phyloP scores from a whole-genome alignment of 2,797 vertebrate genomes.

The Diceros bicornis region DNA sequence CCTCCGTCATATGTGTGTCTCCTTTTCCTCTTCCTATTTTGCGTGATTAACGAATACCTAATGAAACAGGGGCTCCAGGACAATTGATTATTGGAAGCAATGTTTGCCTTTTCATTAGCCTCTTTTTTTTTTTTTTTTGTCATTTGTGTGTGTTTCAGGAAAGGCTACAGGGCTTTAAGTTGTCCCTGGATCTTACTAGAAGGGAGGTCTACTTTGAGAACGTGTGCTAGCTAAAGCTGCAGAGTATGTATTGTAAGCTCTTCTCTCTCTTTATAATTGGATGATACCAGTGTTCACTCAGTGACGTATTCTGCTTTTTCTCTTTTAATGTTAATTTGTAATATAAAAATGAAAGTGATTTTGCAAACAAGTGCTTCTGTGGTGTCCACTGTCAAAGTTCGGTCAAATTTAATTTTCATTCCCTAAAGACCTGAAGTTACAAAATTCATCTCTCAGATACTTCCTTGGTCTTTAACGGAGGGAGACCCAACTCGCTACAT shows the following conservation, averaged over 20 bases:
- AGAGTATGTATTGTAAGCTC: neutral
- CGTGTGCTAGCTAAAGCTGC: neutral
- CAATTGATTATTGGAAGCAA: neutral
- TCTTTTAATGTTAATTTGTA: neutral
- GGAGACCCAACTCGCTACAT: too few species aligned
- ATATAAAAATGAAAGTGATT: constrained; percentile 25
- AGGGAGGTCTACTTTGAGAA: neutral
- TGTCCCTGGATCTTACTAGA: neutral
- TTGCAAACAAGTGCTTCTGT: constrained; percentile 6
- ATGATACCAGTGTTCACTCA: neutral
- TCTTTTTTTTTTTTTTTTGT: neutral
- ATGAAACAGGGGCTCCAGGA: neutral
- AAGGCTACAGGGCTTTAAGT: neutral
- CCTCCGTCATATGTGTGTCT: neutral
- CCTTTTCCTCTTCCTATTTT: neutral
- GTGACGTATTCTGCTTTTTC: neutral
- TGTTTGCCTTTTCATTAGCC: neutral
- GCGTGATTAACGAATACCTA: constrained; percentile 11
- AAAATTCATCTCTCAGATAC: neutral
- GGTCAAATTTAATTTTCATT: constrained; percentile 19
- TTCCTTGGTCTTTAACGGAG: neutral
- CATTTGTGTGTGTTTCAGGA: neutral
- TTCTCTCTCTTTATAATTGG: neutral
- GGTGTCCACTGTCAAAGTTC: neutral
- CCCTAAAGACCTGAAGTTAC: constrained; percentile 8